Percentiles rank a stretch among this genome's conserved stretches.
phyloP scores from a whole-genome alignment of 2,113 vertebrate species.

The Xiphophorus maculatus region DNA sequence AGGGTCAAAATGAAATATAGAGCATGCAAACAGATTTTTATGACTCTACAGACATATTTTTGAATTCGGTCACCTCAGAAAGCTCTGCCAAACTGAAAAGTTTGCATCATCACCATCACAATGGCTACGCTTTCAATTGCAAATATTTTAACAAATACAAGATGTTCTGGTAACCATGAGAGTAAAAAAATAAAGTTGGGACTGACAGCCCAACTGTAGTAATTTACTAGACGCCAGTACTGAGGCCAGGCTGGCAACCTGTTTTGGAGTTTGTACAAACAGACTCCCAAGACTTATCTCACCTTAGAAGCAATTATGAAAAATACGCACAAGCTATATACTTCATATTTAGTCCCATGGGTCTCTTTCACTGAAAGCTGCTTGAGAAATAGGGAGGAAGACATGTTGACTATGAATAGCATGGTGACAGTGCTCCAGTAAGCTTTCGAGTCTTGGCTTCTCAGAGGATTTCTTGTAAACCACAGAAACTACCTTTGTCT shows the following conservation, averaged over 20 bases:
- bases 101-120: not conserved
- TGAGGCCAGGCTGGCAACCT: constrained; percentile 34
- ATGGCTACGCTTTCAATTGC: constrained; percentile 1
- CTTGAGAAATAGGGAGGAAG: constrained; percentile 31
- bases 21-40: too few relatives aligned
- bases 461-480: constrained; percentile 20
- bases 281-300: constrained; percentile 46
- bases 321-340: constrained; percentile 40
- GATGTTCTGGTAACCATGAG: constrained; percentile 11
- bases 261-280: constrained; percentile 46
- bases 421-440: constrained; percentile 45
- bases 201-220: constrained; percentile 30
- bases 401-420: constrained; percentile 32
- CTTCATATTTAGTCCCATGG: constrained; percentile 56
- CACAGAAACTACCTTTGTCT: constrained; percentile 9
- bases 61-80: not conserved
- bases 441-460: constrained; percentile 27
- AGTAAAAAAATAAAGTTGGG: constrained; percentile 8
- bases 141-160: constrained; percentile 26
- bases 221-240: constrained; percentile 25
- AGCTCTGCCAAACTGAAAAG: not conserved
- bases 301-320: constrained; percentile 72
- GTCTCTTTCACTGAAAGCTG: constrained; percentile 38
- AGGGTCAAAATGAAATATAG: not conserved
- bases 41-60: too few relatives aligned